These are phyloP conservation scores for Petaurus breviceps DNA, from an alignment of 2,113 vertebrate species.

Conservation along the genomic window DNA sequence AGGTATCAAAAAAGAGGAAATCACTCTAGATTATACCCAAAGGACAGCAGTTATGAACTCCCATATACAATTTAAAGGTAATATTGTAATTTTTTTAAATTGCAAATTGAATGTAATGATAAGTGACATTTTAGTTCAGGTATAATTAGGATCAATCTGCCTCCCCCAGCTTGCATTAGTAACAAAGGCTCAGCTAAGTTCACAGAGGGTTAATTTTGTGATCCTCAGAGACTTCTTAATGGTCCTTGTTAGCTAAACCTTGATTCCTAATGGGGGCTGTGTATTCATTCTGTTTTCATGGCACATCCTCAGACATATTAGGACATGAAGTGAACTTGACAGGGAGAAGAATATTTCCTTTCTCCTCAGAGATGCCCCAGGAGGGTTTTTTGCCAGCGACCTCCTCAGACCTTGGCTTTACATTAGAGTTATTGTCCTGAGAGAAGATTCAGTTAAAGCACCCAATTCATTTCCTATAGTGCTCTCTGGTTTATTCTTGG, in stretches of 20 bases:
- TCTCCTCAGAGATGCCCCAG: slow-evolving; percentile 83
- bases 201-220: slow-evolving; percentile 84
- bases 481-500: slow-evolving; percentile 87
- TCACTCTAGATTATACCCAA: slow-evolving; percentile 37
- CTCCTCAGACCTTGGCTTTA: slow-evolving; percentile 85
- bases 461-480: slow-evolving; percentile 89
- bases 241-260: slow-evolving; percentile 80
- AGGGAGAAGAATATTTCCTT: slow-evolving; percentile 83
- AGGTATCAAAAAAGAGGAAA: slow-evolving; percentile 59
- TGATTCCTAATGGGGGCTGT: slow-evolving; percentile 72
- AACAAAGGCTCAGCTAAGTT: slow-evolving; percentile 73
- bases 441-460: slow-evolving; percentile 89
- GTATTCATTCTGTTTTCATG: slow-evolving; percentile 80
- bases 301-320: slow-evolving; percentile 85
- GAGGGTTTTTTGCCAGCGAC: slow-evolving; percentile 83
- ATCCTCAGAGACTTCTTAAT: slow-evolving; percentile 82
- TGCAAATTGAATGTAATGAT: slow-evolving; percentile 76
- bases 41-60: slow-evolving; percentile 62
- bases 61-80: slow-evolving; percentile 71
- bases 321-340: slow-evolving; percentile 85
- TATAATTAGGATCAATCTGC: slow-evolving; percentile 77
- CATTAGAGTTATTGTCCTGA: slow-evolving; percentile 91
- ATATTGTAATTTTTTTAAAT: slow-evolving; percentile 59
- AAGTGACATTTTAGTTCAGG: slow-evolving; percentile 81
- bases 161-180: slow-evolving; percentile 10